Evolutionary conservation across 2,113 vertebrate species (phyloP).

Genomic region (Himantopus leucocephalus): DNA sequence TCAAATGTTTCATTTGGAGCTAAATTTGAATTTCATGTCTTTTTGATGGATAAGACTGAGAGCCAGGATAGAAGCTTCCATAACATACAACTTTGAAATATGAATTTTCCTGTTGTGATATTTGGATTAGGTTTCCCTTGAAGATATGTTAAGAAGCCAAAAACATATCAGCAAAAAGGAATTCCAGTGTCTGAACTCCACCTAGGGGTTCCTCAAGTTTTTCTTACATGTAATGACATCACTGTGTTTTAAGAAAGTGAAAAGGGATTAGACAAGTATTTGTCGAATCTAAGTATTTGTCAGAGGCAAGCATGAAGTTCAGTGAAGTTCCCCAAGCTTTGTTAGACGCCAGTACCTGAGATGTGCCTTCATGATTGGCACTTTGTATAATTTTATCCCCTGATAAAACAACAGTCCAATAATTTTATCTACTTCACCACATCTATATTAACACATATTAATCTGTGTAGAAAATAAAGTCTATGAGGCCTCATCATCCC

Average conservation of each 20-base stretch:
- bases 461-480: not conserved
- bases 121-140: not conserved
- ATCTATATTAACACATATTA: not conserved
- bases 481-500: not conserved
- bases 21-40: not conserved
- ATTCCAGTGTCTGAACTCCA: not conserved
- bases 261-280: not conserved
- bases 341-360: not conserved
- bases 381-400: not conserved
- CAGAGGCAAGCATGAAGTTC: not conserved
- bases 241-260: not conserved
- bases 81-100: not conserved
- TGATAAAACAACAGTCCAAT: not conserved
- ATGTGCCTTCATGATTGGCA: not conserved
- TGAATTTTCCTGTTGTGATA: not conserved
- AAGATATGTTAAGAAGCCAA: not conserved
- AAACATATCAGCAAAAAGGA: not conserved
- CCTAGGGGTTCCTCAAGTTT: accelerated
- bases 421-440: not conserved
- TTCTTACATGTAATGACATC: not conserved
- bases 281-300: not conserved
- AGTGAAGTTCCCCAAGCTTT: not conserved
- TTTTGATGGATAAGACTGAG: not conserved
- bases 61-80: not conserved
- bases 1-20: not conserved